Conservation (phyloP, 2,888 invertebrate species). For the Lasioglossum malachurum region DNA sequence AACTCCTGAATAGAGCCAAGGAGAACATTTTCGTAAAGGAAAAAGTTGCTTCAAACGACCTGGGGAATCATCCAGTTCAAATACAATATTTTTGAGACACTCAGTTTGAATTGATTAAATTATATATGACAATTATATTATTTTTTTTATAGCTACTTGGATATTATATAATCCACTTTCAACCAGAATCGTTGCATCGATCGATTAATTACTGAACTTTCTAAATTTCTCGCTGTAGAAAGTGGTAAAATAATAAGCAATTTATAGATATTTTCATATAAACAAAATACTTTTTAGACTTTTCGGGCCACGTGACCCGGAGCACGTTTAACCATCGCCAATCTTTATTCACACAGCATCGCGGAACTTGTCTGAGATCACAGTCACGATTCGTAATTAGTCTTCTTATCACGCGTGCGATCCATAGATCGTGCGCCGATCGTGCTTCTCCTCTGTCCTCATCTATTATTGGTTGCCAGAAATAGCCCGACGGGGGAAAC, state of each 20-base stretch:
- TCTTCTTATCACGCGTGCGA: slow-evolving; percentile 53
- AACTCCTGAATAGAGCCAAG: no score
- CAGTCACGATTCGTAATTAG: slow-evolving; percentile 41
- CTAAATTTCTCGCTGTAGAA: no score
- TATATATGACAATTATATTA: no score
- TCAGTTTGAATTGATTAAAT: no score
- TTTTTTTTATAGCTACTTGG: no score
- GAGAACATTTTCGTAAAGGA: no score
- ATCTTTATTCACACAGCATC: slow-evolving; percentile 38
- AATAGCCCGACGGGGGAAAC: slow-evolving; percentile 11
- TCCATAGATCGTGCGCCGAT: slow-evolving; percentile 31
- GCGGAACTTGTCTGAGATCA: slow-evolving; percentile 27
- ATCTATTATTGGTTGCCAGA: background rate
- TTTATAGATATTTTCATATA: background rate
- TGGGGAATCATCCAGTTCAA: no score
- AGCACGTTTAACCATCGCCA: background rate
- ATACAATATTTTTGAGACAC: no score
- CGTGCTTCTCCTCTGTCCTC: slow-evolving; percentile 27
- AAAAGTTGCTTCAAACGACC: no score
- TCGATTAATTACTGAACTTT: background rate
- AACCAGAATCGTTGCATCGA: background rate
- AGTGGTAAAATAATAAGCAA: background rate
- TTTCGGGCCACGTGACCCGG: background rate
- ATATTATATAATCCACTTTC: no score
- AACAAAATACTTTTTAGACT: background rate